A percentile compares a stretch with the other conserved stretches of the same genome.
phyloP scores from a whole-genome alignment of 2,888 invertebrate species.

The Ormyrus labotus region DNA sequence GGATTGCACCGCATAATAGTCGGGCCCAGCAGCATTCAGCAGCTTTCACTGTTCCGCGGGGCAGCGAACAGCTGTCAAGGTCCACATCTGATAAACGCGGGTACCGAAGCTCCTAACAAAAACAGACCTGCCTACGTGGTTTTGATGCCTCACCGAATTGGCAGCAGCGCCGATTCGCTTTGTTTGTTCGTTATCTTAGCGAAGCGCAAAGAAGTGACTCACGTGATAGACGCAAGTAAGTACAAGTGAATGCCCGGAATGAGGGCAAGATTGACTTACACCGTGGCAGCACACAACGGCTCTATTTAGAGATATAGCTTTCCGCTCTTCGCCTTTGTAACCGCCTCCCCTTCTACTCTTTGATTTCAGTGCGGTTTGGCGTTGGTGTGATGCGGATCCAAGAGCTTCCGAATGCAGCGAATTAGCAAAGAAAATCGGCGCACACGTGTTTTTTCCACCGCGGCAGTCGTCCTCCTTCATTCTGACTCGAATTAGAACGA shows the following conservation, averaged over 20 bases:
- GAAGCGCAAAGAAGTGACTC: too few relatives aligned
- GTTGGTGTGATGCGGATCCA: neutral
- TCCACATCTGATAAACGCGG: too few relatives aligned
- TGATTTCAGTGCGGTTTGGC: neutral
- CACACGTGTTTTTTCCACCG: constrained; percentile 8
- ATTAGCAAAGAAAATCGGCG: neutral
- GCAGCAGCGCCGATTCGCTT: too few relatives aligned
- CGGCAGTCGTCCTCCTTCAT: neutral
- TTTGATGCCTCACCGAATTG: too few relatives aligned
- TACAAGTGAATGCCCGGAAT: constrained; percentile 35
- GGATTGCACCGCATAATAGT: too few relatives aligned
- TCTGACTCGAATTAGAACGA: neutral
- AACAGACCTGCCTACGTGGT: too few relatives aligned
- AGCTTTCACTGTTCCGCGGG: too few relatives aligned
- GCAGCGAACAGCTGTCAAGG: too few relatives aligned
- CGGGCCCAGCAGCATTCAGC: too few relatives aligned
- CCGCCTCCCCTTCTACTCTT: neutral
- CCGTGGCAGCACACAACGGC: constrained; percentile 10
- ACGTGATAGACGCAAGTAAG: constrained; percentile 15
- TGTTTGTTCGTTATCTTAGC: too few relatives aligned
- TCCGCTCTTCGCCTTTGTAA: neutral
- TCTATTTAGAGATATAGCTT: neutral
- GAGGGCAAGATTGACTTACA: constrained; percentile 25
- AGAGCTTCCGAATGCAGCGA: constrained; percentile 6
- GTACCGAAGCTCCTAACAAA: too few relatives aligned